Percentiles rank a stretch among this genome's conserved stretches.
These are phyloP conservation scores for Meriones psammophilus DNA, from an alignment of 2,797 vertebrate species.

Conservation along the genomic window DNA sequence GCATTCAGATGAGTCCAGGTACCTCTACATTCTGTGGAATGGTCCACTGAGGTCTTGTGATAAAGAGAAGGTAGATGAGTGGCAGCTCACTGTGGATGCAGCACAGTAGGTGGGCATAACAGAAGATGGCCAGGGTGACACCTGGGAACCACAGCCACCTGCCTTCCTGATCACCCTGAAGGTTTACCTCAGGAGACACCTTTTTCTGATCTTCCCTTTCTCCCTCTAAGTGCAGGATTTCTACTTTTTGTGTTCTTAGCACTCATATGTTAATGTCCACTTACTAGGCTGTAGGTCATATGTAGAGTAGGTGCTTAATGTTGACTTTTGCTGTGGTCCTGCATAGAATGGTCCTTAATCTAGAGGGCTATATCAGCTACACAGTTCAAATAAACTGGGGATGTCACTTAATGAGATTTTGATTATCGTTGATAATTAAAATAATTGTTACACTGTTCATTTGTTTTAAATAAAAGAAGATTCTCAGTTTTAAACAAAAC, in stretches of 20 bases:
- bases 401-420: neutral
- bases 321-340: neutral
- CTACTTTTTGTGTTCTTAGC: neutral
- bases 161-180: neutral
- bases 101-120: neutral
- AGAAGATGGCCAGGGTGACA: neutral
- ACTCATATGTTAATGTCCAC: neutral
- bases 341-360: neutral
- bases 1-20: neutral
- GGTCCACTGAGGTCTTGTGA: neutral
- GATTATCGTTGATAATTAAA: constrained; percentile 48
- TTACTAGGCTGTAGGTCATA: neutral
- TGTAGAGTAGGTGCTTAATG: neutral
- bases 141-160: neutral
- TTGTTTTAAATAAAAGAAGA: neutral
- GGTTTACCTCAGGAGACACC: neutral
- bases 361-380: constrained; percentile 2
- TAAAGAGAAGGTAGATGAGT: neutral
- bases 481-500: constrained; percentile 45
- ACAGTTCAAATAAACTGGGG: constrained; percentile 18
- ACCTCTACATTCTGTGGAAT: neutral
- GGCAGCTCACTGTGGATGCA: neutral
- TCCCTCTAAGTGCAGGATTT: neutral
- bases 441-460: constrained; percentile 36
- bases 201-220: constrained; percentile 27